These are phyloP conservation scores for Bombus terrestris DNA, from an alignment of 1,140 invertebrate species.

Conservation along the genomic window DNA sequence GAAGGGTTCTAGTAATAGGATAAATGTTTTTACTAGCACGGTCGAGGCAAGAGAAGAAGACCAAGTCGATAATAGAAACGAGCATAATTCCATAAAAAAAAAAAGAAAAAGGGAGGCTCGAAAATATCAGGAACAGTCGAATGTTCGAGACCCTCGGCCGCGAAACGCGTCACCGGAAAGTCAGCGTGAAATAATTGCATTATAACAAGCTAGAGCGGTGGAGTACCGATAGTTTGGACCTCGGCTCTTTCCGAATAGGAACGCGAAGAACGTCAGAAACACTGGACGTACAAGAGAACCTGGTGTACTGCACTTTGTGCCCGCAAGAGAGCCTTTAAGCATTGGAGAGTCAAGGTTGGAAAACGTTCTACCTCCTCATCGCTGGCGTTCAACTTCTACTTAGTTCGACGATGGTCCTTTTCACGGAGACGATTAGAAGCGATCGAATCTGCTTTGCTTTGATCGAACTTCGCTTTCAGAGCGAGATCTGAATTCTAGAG, in stretches of 20 bases:
- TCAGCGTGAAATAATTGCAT: conserved; percentile 75
- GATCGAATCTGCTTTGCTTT: not conserved
- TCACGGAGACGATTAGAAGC: not conserved
- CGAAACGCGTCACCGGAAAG: conserved; percentile 56
- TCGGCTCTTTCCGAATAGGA: not conserved
- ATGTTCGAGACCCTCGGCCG: conserved; percentile 36
- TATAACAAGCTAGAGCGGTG: conserved; percentile 41
- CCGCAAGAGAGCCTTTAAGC: not conserved
- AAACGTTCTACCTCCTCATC: not conserved
- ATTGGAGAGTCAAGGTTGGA: not conserved
- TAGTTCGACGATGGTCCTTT: not conserved
- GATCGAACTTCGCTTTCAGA: not conserved
- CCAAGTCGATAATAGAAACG: too few species aligned
- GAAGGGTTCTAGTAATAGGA: too few species aligned
- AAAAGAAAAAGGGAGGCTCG: not conserved
- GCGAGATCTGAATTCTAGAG: not conserved
- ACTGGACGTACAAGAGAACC: not conserved
- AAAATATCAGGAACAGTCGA: conserved; percentile 43
- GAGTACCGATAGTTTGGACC: not conserved
- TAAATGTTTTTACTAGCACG: conserved; percentile 11
- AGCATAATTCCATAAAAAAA: conserved; percentile 7
- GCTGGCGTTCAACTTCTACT: not conserved
- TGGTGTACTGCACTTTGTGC: conserved; percentile 12
- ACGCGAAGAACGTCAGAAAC: not conserved
- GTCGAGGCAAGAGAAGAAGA: not conserved